Evolutionary conservation across 2,797 vertebrate genomes (phyloP).

Genomic region (Mionectes olivaceus): DNA sequence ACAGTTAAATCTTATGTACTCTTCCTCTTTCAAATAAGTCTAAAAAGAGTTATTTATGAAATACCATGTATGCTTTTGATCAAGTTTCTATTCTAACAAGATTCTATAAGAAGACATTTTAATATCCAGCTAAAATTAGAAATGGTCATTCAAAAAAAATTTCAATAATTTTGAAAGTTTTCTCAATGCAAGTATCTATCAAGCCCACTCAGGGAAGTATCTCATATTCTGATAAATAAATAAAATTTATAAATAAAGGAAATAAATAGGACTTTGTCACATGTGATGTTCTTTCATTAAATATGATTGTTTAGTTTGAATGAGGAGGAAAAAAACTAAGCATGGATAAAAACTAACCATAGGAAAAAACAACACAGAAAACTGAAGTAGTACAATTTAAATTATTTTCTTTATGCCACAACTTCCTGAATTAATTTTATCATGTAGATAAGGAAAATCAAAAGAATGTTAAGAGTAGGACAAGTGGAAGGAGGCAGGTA

Average conservation of each 20-base stretch:
- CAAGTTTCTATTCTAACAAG: not conserved
- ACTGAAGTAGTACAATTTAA: not conserved
- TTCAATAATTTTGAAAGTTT: not conserved
- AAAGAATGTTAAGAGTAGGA: not conserved
- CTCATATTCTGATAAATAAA: not conserved
- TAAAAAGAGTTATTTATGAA: constrained; percentile 10
- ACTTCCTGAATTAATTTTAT: not conserved
- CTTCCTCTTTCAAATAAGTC: not conserved
- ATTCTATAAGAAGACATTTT: not conserved
- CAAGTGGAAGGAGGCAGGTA: not conserved
- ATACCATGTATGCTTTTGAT: not conserved
- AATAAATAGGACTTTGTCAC: not conserved
- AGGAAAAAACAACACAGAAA: not conserved
- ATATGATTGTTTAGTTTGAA: not conserved
- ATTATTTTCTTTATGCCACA: not conserved
- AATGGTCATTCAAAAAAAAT: constrained; percentile 7
- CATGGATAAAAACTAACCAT: not conserved
- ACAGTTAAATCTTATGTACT: not conserved
- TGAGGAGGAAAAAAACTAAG: not conserved
- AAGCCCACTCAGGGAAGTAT: not conserved
- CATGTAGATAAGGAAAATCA: not conserved
- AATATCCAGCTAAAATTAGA: not conserved
- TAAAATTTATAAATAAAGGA: not conserved
- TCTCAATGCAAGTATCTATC: not conserved
- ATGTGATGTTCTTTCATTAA: not conserved